A percentile compares a stretch with the other conserved stretches of the same genome.
Conservation (phyloP, 2,113 vertebrate genomes). For the Amphiprion ocellaris region DNA sequence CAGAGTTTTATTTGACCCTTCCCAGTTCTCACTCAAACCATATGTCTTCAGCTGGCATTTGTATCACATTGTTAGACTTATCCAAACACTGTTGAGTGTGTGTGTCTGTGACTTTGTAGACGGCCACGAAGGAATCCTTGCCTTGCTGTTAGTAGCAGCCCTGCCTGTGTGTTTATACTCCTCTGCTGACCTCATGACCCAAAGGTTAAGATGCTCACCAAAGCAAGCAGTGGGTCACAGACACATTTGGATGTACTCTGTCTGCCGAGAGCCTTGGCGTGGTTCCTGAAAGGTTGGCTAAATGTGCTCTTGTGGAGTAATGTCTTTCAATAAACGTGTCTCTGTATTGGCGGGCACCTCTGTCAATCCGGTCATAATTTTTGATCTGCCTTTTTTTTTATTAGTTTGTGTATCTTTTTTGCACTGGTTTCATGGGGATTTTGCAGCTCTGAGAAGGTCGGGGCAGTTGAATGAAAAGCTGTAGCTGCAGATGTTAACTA, state of each 20-base stretch:
- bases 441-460: neutral
- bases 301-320: slow-evolving; percentile 14
- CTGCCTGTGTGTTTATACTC: slow-evolving; percentile 76
- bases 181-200: slow-evolving; percentile 73
- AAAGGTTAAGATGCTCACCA: slow-evolving; percentile 65
- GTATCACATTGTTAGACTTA: slow-evolving; percentile 74
- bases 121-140: slow-evolving; percentile 65
- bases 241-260: slow-evolving; percentile 72
- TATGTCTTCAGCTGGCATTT: slow-evolving; percentile 72
- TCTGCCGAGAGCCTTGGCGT: slow-evolving; percentile 47
- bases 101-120: slow-evolving; percentile 65
- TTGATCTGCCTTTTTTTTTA: neutral
- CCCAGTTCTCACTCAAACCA: slow-evolving; percentile 69
- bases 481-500: neutral
- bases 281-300: slow-evolving; percentile 29
- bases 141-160: slow-evolving; percentile 71
- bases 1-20: slow-evolving; percentile 71
- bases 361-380: neutral
- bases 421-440: too few relatives aligned
- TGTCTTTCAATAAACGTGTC: slow-evolving; percentile 27
- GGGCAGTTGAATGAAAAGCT: neutral
- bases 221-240: slow-evolving; percentile 65
- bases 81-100: slow-evolving; percentile 78
- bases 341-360: neutral
- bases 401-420: neutral